Evolutionary conservation across 2,888 invertebrate genomes (phyloP).

Genomic region (Meteorus colon): DNA sequence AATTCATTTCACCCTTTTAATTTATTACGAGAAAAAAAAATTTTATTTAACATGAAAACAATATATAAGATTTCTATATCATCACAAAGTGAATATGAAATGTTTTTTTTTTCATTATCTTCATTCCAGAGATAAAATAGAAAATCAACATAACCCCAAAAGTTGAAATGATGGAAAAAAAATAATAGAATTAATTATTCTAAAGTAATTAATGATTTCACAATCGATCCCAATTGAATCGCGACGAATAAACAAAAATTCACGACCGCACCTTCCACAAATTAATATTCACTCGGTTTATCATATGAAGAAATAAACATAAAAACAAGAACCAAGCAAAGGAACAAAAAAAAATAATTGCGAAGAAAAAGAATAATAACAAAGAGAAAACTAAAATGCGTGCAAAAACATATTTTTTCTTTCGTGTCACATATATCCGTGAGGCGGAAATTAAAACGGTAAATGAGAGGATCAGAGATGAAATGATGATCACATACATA

Average conservation of each 20-base stretch:
- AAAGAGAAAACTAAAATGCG: not conserved
- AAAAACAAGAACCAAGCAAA: not conserved
- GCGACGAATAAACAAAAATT: not conserved
- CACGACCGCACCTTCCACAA: constrained; percentile 5
- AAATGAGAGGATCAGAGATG: not conserved
- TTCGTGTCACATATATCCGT: not conserved
- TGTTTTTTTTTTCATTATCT: not conserved
- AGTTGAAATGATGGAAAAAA: not conserved
- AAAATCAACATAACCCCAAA: not conserved
- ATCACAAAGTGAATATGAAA: too few species aligned
- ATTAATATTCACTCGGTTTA: constrained; percentile 1
- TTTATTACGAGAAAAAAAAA: too few species aligned
- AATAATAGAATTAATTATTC: not conserved
- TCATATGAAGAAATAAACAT: not conserved
- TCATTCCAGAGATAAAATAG: not conserved
- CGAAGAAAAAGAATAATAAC: too few species aligned
- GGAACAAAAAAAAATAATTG: not conserved
- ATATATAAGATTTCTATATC: too few species aligned
- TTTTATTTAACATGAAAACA: too few species aligned
- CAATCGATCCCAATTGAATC: constrained; percentile 16
- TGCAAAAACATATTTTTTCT: not conserved
- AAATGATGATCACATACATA: not conserved
- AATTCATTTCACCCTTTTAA: too few species aligned
- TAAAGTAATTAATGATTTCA: not conserved
- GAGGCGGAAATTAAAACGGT: not conserved